Evolutionary conservation across 2,888 invertebrate species (phyloP), one percentile per base, ranked within the genome.

Genomic region (Phytoseiulus persimilis): DNA sequence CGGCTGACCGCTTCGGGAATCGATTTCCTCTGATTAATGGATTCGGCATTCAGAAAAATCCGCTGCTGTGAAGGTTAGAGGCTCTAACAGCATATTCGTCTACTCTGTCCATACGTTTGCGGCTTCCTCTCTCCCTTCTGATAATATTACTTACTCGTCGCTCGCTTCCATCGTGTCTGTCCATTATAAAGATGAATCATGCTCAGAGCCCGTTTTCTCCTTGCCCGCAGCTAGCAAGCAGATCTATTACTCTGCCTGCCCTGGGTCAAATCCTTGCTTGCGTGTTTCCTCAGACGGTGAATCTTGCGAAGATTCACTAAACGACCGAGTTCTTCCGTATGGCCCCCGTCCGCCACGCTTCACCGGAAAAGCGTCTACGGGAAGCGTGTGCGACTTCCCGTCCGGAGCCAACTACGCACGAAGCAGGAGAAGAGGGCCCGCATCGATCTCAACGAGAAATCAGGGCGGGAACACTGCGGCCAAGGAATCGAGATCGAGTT

Each of bases 111-210:
- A 28, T 65, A 65, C 65, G 65, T 65, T 65, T 65, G 65, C 65
- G 65, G 65, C 65, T 65, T 65, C 9, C 65, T 65, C 65, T 65
- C 65, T 65, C 28, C 65, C 65, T 28, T 23, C 65, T 65, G 65
- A 65, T 65, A 65, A 65, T 65, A 65, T 65, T 65, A 65, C 65
- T 65, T 65, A 23, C 65, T 65, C 65, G 65, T 65, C 65, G 65
- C 65, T 65, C 23, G 65, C 65, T 18, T 65, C 65, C 65, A 23
- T 65, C 65, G 65, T 65, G 65, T 65, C 65, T 65, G 65, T 65
- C 65, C 65, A 65, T 65, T 65, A 65, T 65, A 65, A 65, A 65
- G 65, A 65, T 65, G 65, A 65, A 65, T 65, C 65, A 65, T 65
- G 65, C 65, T 65, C 18, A 65, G 65, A 65, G 65, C 65, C 65